A percentile compares a stretch with the other conserved stretches of the same genome.
phyloP scores from a whole-genome alignment of 2,113 vertebrate species.

The Nematolebias whitei region DNA sequence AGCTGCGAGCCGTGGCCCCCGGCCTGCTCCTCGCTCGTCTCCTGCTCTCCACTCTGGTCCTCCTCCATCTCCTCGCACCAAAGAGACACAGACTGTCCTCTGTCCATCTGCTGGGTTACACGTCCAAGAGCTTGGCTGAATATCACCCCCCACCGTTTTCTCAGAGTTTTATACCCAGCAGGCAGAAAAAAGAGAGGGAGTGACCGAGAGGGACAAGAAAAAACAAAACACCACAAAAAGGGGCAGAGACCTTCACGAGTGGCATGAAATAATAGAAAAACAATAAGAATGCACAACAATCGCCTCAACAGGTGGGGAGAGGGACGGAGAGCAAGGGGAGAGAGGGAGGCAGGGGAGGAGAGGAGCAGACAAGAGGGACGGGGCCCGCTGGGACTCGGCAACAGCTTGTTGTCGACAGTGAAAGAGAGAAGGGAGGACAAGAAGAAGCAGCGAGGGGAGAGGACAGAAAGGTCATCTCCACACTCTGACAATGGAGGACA shows the following conservation, averaged over 20 bases:
- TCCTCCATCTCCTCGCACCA: conserved; percentile 80
- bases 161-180: conserved; percentile 66
- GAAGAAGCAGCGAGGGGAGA: conserved; percentile 36
- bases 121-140: conserved; percentile 20
- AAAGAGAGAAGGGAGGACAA: conserved; percentile 68
- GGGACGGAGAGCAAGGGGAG: conserved; percentile 34
- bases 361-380: conserved; percentile 73
- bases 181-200: conserved; percentile 45
- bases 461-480: conserved; percentile 75
- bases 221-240: neutral
- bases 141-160: neutral
- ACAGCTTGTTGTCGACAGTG: conserved; percentile 79
- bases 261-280: conserved; percentile 66
- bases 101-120: conserved; percentile 36
- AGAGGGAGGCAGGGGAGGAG: conserved; percentile 27
- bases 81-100: conserved; percentile 72
- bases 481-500: conserved; percentile 78
- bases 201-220: neutral
- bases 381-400: conserved; percentile 68
- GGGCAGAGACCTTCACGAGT: conserved; percentile 38
- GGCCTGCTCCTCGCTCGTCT: neutral
- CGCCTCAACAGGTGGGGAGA: conserved; percentile 81
- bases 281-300: conserved; percentile 76
- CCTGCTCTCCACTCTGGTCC: conserved; percentile 26
- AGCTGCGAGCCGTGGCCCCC: conserved; percentile 42